Base-by-base conservation (phyloP, 2,888 invertebrate species). In the Nowickia ferox region DNA sequence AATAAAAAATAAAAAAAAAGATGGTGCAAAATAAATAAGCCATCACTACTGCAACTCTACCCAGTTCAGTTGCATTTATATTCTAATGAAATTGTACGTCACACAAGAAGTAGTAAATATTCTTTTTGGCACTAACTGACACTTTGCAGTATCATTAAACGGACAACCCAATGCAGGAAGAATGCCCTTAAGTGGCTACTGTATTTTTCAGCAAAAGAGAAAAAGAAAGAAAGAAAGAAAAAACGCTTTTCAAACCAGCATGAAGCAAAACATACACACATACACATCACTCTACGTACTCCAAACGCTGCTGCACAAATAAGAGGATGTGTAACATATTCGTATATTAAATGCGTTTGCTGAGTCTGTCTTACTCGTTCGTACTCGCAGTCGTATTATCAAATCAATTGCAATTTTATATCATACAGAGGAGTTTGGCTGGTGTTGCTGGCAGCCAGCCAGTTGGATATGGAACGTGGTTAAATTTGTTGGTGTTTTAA, bases 391-490 rank as follows among this genome's bases (percentile, higher is more conserved):
- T 68, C 40, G 74, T 74, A 66, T 80, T 75, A 82, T 78, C 77
- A 77, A 77, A 77, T 84, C 77, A 55, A 59, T 72, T 77, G 83
- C 59, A 77, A 83, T 83, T 68, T 77, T 48, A 76, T 72, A 69
- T 79, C 19, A 38, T 13, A 48, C 15, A 55, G 55, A 84, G 81
- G 84, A 84, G 77, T 77, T 63, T 38, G 51, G 65, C 19, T 44
- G 63, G 69, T 46, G 44, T 40, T 48, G 40, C 44, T 53, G 63
- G 40, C 44, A 44, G 63, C 59, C 57, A 71, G 42, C 44, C 75
- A 55, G 82, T 86, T 57, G 85, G 85, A 82, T 75, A 71, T 86
- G 85, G 83, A 86, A 86, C 86, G 86, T 86, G 86, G 82, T 86
- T 76, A 76, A 72, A 79, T 57, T 51, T 69, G 42, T 44, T 68